Conservation (phyloP, 2,888 invertebrate species). For the Caenorhabditis doughertyi region DNA sequence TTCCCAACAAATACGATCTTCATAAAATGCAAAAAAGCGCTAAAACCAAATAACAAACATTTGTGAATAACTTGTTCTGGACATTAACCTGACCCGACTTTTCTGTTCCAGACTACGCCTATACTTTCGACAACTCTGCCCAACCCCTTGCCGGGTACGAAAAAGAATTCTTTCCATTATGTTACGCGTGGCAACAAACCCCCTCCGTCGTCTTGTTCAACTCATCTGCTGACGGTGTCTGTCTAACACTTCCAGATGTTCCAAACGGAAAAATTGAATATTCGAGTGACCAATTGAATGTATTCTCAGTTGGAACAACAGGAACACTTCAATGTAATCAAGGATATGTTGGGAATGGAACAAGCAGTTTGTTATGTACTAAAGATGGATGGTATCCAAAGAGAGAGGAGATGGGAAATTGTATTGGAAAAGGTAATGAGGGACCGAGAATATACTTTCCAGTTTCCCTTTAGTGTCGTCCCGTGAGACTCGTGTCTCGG, state of each 20-base stretch:
- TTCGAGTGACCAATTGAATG: conserved; percentile 49
- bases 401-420: conserved; percentile 46
- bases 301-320: conserved; percentile 71
- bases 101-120: conserved; percentile 59
- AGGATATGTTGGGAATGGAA: conserved; percentile 61
- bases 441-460: neutral
- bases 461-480: no score
- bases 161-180: conserved; percentile 65
- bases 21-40: no score
- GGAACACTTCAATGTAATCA: conserved; percentile 68
- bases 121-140: conserved; percentile 62
- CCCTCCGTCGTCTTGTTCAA: conserved; percentile 60
- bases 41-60: no score
- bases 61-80: neutral
- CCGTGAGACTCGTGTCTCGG: no score
- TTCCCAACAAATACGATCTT: no score
- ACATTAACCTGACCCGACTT: no score
- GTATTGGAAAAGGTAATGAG: conserved; percentile 32
- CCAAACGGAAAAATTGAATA: conserved; percentile 59
- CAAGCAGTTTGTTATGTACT: conserved; percentile 65
- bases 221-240: conserved; percentile 52
- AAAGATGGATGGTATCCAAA: conserved; percentile 69
- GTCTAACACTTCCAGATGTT: conserved; percentile 34
- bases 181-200: conserved; percentile 69
- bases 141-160: conserved; percentile 60